phyloP scores from a whole-genome alignment of 53 echinoderm and acorn worm species.

The Patiria pectinifera region DNA sequence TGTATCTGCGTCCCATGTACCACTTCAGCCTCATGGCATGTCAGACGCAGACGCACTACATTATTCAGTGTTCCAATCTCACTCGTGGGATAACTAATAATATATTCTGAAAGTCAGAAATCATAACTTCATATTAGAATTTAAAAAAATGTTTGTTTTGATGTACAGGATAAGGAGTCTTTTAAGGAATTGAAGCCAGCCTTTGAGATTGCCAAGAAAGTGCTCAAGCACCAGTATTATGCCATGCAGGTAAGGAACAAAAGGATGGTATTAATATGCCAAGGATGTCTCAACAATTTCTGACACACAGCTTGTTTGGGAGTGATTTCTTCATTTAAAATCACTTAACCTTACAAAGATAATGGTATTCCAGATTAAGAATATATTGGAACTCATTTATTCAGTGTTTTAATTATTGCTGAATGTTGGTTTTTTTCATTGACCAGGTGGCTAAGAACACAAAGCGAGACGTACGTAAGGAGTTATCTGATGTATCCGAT shows the following conservation, averaged over 20 bases:
- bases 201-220: constrained; percentile 68
- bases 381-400: no score
- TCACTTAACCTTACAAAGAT: no score
- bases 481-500: constrained; percentile 34
- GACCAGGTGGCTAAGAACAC: constrained; percentile 15
- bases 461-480: constrained; percentile 65
- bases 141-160: neutral
- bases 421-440: neutral
- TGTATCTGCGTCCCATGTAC: no score
- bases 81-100: no score
- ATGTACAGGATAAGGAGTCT: constrained; percentile 77
- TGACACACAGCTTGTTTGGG: no score
- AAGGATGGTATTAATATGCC: neutral
- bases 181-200: constrained; percentile 77
- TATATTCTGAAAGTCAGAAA: no score
- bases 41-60: no score
- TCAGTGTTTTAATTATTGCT: no score
- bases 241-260: constrained; percentile 69
- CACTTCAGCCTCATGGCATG: no score
- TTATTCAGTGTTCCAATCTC: no score
- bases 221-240: constrained; percentile 80
- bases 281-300: neutral
- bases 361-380: no score
- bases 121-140: neutral
- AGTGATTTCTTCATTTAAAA: no score